These are phyloP conservation scores for Nemapogon koenigi DNA, from an alignment of 2,888 invertebrate genomes.

Conservation along the genomic window DNA sequence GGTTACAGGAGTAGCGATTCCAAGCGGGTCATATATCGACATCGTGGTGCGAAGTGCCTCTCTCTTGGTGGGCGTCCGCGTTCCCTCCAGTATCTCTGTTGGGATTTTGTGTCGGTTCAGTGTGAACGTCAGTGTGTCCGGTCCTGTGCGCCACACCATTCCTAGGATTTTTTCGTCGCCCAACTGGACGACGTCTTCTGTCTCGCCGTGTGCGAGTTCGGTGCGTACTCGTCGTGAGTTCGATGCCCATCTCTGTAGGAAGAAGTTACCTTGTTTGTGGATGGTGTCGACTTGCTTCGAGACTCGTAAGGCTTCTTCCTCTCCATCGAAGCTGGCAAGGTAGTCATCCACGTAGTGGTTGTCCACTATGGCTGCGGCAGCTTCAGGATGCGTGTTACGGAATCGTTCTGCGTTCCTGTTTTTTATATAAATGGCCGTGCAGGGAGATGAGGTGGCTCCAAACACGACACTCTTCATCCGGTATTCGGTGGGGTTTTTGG, in stretches of 20 bases:
- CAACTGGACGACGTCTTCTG: background rate
- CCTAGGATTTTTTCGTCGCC: conserved; percentile 1
- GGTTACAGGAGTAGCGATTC: conserved; percentile 9
- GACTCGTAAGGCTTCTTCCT: conserved; percentile 4
- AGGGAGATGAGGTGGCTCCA: conserved; percentile 15
- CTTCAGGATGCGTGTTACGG: conserved; percentile 9
- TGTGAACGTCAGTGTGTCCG: conserved; percentile 4
- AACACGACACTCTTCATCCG: too few relatives aligned
- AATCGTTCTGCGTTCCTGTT: conserved; percentile 13
- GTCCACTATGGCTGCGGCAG: conserved; percentile 7
- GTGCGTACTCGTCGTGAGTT: background rate
- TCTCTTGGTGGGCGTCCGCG: conserved; percentile 18
- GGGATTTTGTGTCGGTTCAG: conserved; percentile 11
- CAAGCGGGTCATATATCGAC: conserved; percentile 21
- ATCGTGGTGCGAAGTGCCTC: conserved; percentile 18
- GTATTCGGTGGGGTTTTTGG: too few relatives aligned
- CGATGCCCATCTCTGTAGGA: background rate
- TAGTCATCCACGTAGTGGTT: conserved; percentile 15
- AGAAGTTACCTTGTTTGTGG: background rate
- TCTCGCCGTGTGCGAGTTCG: background rate
- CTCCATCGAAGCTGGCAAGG: conserved; percentile 8
- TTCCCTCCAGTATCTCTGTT: conserved; percentile 2
- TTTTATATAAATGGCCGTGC: conserved; percentile 14
- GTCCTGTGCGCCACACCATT: background rate
- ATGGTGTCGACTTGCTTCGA: conserved; percentile 1